Base-by-base conservation (phyloP, 2,113 vertebrate genomes). In the Geococcyx californianus region DNA sequence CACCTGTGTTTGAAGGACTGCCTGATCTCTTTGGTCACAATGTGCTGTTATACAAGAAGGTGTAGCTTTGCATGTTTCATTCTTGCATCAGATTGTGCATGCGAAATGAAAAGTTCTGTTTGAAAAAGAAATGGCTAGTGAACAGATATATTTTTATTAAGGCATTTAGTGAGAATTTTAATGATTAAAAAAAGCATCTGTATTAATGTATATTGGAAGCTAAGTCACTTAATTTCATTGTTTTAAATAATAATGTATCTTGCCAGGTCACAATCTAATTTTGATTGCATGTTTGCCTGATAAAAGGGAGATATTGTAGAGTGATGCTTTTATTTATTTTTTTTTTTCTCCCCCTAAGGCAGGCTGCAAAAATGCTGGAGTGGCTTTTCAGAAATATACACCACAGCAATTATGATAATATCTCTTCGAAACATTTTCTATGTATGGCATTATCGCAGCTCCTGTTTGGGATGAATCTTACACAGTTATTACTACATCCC, bases 281-380 rank as follows among this genome's bases (percentile, higher is more conserved):
- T 91, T 9, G 9, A 29, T n/a, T 63, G 10, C 28, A n/a, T 1
- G 5, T 74, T 58, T 77, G 59, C 14, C 16, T 91, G 77, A 77
- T 36, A 49, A 76, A 86, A 74, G 38, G 20, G 62, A 56, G 34
- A 23, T 45, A 29, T 10, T 52, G 31, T 7, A 25, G 29, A 16
- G 19, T 69, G 8, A 10, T 38, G 2, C 21, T 1, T 45, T 2
- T 21, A 1, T 45, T 34, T 54, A 38, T 6, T 4, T 2, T 55
- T 73, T 42, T 54, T 79, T 25, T 6, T 11, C 10, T 17, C 2
- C 4, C 12, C 9, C 21, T 74, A 14, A 69, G 19, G 25, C n/a
- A 77, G 12, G 14, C 33, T 54, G 18, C 18, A 9, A 56, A 42
- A 81, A 62, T 17, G 58, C 11, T 38, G 13, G 33, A 66, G 36